A percentile compares a stretch with the other conserved stretches of the same genome.
Evolutionary conservation across 1,140 invertebrate species (phyloP).

Genomic region (Chrysoperla carnea): DNA sequence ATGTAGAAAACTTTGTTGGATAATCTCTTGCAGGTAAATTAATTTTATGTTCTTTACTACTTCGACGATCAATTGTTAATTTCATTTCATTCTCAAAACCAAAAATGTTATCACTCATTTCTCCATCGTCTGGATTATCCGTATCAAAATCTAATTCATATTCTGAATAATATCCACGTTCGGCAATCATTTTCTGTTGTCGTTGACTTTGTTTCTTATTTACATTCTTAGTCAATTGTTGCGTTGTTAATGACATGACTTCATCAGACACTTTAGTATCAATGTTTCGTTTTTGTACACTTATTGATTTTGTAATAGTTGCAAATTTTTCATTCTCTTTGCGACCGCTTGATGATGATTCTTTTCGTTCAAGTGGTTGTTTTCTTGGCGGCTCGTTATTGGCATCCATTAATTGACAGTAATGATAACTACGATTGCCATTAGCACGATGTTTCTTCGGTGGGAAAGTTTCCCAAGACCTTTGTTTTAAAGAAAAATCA

Average conservation of each 20-base stretch:
- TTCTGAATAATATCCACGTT: neutral
- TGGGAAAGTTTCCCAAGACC: conserved; percentile 48
- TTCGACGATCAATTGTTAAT: neutral
- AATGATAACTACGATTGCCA: neutral
- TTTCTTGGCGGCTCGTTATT: neutral
- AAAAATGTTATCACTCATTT: neutral
- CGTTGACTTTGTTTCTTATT: conserved; percentile 10
- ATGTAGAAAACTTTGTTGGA: no score
- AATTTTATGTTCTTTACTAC: neutral
- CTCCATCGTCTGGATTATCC: conserved; percentile 5
- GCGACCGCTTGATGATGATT: no score
- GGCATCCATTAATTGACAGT: neutral
- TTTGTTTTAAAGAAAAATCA: conserved; percentile 28
- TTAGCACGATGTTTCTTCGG: conserved; percentile 25
- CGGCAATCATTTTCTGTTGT: conserved; percentile 15
- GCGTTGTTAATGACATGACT: no score
- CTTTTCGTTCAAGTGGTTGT: neutral
- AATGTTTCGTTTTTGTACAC: no score
- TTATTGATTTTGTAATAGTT: no score
- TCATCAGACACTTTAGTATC: no score
- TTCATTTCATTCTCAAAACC: neutral
- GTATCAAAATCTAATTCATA: conserved; percentile 7
- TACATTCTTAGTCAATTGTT: no score
- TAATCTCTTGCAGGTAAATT: no score
- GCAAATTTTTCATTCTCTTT: no score